Evolutionary conservation across 2,797 vertebrate species (phyloP).

Genomic region (Coluber constrictor): DNA sequence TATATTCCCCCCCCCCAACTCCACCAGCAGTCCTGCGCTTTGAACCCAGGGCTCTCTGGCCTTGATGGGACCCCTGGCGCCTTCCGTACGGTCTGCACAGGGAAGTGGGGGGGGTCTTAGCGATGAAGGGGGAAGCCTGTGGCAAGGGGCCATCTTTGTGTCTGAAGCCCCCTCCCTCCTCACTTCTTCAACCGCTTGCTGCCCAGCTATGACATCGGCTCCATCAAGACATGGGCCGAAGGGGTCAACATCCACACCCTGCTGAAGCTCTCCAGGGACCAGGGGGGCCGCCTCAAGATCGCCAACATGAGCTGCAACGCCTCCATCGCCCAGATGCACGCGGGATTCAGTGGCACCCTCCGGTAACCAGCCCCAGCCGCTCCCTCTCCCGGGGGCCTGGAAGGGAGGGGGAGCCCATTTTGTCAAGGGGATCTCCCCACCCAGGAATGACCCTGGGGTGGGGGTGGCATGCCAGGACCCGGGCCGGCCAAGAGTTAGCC

Average conservation of each 20-base stretch:
- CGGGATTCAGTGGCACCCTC: conserved; percentile 85
- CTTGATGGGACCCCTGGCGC: not conserved
- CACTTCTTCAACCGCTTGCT: not conserved
- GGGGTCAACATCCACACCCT: conserved; percentile 84
- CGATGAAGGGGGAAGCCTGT: not conserved
- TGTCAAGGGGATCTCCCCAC: not conserved
- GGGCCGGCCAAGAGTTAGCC: not conserved
- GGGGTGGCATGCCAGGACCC: not conserved
- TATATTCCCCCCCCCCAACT: no score
- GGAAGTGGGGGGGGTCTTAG: not conserved
- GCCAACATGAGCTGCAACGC: conserved; percentile 85
- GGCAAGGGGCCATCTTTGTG: no score
- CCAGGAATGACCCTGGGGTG: not conserved
- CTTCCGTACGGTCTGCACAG: not conserved
- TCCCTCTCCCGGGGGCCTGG: not conserved
- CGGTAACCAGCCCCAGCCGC: conserved; percentile 65
- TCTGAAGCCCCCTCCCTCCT: not conserved
- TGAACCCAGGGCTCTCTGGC: no score
- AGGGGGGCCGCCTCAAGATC: conserved; percentile 84
- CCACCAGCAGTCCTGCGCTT: accelerated
- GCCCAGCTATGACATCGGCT: conserved; percentile 84
- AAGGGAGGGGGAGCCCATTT: not conserved
- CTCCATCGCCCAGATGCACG: conserved; percentile 79
- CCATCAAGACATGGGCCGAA: conserved; percentile 87
- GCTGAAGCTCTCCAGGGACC: conserved; percentile 77